These are phyloP conservation scores for Marcusenius ussheri DNA, from an alignment of 2,113 vertebrate genomes.

Conservation along the genomic window DNA sequence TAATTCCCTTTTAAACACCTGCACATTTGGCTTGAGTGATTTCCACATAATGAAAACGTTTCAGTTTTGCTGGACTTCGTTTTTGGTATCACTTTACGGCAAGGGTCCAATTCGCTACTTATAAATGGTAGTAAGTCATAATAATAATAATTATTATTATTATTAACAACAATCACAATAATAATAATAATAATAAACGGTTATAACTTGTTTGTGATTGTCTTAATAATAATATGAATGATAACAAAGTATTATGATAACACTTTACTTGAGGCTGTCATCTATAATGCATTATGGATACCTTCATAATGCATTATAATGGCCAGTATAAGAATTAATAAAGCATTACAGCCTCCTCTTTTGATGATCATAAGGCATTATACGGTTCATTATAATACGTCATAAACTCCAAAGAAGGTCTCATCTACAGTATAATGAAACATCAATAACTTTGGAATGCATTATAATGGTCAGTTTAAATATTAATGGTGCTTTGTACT, in stretches of 20 bases:
- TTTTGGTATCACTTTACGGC: neutral
- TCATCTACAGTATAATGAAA: too few relatives aligned
- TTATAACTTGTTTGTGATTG: neutral
- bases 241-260: neutral
- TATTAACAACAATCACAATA: neutral
- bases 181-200: neutral
- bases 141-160: too few relatives aligned
- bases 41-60: neutral
- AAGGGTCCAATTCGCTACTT: neutral
- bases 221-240: neutral
- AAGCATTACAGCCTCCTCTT: too few relatives aligned
- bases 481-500: too few relatives aligned
- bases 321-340: too few relatives aligned
- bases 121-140: neutral
- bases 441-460: neutral
- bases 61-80: neutral
- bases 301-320: neutral
- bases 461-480: neutral
- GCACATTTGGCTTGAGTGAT: neutral
- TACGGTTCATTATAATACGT: too few relatives aligned
- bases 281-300: neutral
- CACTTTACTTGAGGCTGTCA: neutral
- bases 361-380: too few relatives aligned
- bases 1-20: neutral
- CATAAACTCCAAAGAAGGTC: too few relatives aligned